These are phyloP conservation scores for Pantherophis alleghaniensis DNA, from an alignment of 2,797 vertebrate genomes.

Conservation along the genomic window DNA sequence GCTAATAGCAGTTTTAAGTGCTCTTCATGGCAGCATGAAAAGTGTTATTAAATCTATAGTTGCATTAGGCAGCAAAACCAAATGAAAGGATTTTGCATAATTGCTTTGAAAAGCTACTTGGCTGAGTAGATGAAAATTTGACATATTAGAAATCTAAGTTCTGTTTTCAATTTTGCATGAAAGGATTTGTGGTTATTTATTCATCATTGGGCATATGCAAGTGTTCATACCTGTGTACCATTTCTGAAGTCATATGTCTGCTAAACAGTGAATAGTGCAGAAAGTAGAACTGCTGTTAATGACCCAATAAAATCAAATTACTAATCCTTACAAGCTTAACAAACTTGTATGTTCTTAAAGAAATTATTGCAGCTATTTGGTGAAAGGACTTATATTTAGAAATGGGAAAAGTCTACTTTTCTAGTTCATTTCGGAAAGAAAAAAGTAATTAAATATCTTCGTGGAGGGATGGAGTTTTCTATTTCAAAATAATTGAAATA, in stretches of 20 bases:
- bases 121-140: not conserved
- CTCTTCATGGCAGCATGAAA: constrained; percentile 12
- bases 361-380: not conserved
- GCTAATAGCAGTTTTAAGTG: constrained; percentile 13
- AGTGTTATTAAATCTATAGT: constrained; percentile 16
- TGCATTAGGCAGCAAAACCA: not conserved
- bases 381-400: not conserved
- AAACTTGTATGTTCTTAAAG: not conserved
- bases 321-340: not conserved
- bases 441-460: not conserved
- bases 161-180: constrained; percentile 26
- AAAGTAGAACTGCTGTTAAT: constrained; percentile 5
- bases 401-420: not conserved
- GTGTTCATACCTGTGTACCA: not conserved
- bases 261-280: not conserved
- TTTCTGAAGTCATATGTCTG: not conserved
- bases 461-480: not conserved
- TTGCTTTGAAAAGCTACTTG: constrained; percentile 28
- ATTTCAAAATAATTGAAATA: not conserved
- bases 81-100: constrained; percentile 13
- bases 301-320: not conserved
- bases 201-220: not conserved
- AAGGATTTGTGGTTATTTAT: not conserved
- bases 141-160: not conserved
- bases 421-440: not conserved